Base-by-base conservation (phyloP, 2,888 invertebrate genomes). In the Eremobia ochroleuca region DNA sequence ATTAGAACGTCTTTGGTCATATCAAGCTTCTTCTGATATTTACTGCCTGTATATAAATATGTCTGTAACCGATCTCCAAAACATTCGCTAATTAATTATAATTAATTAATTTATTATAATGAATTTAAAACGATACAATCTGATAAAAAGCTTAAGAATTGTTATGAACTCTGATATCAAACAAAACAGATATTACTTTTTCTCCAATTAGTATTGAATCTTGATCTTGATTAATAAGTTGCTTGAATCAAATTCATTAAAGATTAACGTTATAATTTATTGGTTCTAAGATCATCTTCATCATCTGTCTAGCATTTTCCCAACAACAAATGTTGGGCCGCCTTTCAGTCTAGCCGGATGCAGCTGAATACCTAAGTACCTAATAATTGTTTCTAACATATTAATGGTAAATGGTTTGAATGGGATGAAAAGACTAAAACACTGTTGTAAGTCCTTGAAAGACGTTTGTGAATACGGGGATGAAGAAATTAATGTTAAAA, bases 21-120 rank as follows among this genome's bases (percentile, higher is more conserved):
- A 64, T 34, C 0, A 5, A 52, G 21, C 8, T 28, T 18, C 1
- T 62, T 31, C 2, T 28, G 25, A 52, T 34, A 80, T 73, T 46
- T 46, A 59, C 43, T 37, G 25, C 4, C 68, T 43, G n/a, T 52
- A 11, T 46, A 69, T 61, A 46, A 43, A 28, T n/a, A 49, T 49
- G 5, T 73, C 6, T 73, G 58, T 43, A 76, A 74, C 62, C 13
- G 31, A 76, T 68, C 46, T 37, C 40, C 37, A n/a, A 68, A 67
- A 68, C 59, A 73, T 68, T 70, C 61, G 87, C 82, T 82, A 67
- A 77, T 84, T 77, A 72, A 25, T 78, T 80, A 75, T 71, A 82
- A 85, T 71, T 70, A 64, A 86, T 85, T 82, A 67, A 77, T 84
- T 77, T 70, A 25, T 78, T 80, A 75, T 71, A 82, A 85, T 71